Base-by-base conservation (phyloP, 2,797 vertebrate genomes). In the Rhyacichthys aspro region DNA sequence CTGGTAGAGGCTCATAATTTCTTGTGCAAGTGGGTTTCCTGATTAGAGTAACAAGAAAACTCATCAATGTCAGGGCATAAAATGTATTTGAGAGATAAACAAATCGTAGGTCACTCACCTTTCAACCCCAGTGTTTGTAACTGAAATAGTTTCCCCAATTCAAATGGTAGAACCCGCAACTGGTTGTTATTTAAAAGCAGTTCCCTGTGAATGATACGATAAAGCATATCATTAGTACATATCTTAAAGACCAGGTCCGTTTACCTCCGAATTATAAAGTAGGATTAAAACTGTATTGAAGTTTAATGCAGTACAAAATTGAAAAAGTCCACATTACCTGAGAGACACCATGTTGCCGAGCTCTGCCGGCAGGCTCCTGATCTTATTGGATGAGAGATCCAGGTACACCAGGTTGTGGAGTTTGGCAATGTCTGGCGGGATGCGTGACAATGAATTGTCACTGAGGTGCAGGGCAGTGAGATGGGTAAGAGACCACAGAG, bases 141-240 rank as follows among this genome's bases (percentile, higher is more conserved):
- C 92, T 98, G 97, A 96, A 98, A 98, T 87, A 98, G 94, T 94
- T 98, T 98, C 88, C 97, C 97, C 95, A 98, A 95, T 92, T 98
- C 97, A 93, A 98, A 98, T 90, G 97, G 97, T 93, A 98, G 94
- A 95, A 98, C 95, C 94, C 97, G 96, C 95, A 98, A 96, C 95
- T 95, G 96, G 95, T 98, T 98, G 94, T 98, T 95, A 94, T 98
- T 98, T 97, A 98, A 98, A 96, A 96, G 96, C 93, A 98, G 95
- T 95, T 98, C 97, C 96, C 96, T 98, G 92, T 83, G 83, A 86
- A 88, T 55, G 15, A 77, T 61, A 85, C 23, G 57, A 46, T 39
- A 74, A 76, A 72, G 49, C 39, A 34, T 39, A 86, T 90, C 67
- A 86, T 87, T 74, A 71, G 11, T 59, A 23, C 60, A 60, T 11